Conservation (phyloP, 2,797 vertebrate genomes). For the Anisognathus igniventris region DNA sequence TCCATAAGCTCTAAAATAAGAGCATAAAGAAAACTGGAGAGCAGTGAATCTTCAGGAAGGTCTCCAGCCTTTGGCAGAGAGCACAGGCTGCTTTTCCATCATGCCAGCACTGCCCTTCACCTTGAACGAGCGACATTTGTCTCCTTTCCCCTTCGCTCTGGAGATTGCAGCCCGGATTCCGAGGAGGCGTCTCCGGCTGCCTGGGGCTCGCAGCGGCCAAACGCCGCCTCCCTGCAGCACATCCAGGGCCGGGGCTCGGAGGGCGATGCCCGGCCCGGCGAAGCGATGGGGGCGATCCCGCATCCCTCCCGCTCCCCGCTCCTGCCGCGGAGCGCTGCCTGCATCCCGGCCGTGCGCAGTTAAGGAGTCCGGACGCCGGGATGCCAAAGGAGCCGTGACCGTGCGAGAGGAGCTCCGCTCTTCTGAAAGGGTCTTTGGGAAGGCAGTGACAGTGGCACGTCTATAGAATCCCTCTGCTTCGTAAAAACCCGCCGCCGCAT, state of each 20-base stretch:
- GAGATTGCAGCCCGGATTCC: not conserved
- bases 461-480: not conserved
- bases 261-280: not conserved
- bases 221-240: not conserved
- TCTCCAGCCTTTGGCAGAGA: not conserved
- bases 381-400: rapidly evolving
- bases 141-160: not conserved
- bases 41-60: not conserved
- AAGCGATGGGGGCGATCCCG: not conserved
- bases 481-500: not conserved
- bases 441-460: not conserved
- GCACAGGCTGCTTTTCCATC: not conserved
- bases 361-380: not conserved
- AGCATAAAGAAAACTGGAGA: not conserved
- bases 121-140: not conserved
- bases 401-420: not conserved
- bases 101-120: not conserved
- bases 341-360: not conserved
- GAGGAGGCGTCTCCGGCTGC: not conserved
- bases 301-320: not conserved
- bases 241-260: not conserved
- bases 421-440: not conserved
- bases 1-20: not conserved
- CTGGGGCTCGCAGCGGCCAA: not conserved
- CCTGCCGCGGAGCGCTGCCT: not conserved